phyloP scores from a whole-genome alignment of 2,888 invertebrate genomes.

The Hetaerina titia region DNA sequence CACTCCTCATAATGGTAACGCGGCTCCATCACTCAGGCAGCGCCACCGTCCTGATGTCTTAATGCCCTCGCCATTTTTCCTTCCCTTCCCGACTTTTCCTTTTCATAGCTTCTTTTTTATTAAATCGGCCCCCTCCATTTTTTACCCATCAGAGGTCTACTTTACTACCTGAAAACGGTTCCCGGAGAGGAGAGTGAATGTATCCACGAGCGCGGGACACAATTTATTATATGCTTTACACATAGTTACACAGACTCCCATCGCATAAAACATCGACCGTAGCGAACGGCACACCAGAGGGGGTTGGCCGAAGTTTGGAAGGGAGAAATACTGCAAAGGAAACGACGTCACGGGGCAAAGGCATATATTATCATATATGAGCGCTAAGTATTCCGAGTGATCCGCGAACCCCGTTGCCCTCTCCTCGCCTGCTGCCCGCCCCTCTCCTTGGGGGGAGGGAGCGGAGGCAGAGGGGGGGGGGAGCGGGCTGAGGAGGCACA shows the following conservation, averaged over 20 bases:
- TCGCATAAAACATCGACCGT: neutral
- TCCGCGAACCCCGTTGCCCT: no score
- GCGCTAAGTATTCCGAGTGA: neutral
- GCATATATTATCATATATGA: neutral
- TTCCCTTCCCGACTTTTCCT: neutral
- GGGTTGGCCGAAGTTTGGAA: neutral
- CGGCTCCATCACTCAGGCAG: neutral
- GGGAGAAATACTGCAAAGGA: neutral
- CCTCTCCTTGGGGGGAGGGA: no score
- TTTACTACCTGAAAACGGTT: neutral
- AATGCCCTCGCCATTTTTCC: conserved; percentile 13
- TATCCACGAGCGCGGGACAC: neutral
- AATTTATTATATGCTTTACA: neutral
- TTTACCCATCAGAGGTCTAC: conserved; percentile 3
- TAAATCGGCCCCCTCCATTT: neutral
- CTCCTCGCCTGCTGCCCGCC: no score
- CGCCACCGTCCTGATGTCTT: conserved; percentile 1
- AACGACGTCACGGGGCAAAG: neutral
- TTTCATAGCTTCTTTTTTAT: neutral
- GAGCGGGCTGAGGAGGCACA: no score
- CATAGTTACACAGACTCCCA: neutral
- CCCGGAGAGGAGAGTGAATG: neutral
- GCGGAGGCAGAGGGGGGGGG: no score
- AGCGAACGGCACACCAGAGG: neutral
- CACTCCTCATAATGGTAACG: neutral